phyloP scores from a whole-genome alignment of 2,113 vertebrate species.

The Silurus glanis region DNA sequence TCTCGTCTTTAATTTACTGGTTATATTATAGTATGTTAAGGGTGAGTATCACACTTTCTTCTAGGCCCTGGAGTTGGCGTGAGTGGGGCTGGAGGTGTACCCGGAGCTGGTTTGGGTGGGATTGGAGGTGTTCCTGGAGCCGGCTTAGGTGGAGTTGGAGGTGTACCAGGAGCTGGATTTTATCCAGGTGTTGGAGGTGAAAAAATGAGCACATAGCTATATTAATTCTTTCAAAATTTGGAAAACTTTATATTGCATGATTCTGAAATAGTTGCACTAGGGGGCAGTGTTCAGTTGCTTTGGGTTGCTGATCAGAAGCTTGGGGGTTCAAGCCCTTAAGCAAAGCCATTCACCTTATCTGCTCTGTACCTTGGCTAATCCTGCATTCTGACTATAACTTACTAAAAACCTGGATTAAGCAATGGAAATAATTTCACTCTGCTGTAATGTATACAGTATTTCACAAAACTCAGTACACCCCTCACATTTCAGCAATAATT shows the following conservation, averaged over 20 bases:
- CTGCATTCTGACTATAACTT: neutral
- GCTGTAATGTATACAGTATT: neutral
- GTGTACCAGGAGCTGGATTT: constrained; percentile 50
- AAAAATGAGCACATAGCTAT: neutral
- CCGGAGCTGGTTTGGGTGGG: neutral
- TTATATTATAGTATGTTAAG: neutral
- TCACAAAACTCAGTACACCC: too few relatives aligned
- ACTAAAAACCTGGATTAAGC: neutral
- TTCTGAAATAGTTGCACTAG: neutral
- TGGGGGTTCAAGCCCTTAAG: neutral
- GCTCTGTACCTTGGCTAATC: neutral
- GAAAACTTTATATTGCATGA: neutral
- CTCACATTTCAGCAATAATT: too few relatives aligned
- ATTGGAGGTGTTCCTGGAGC: constrained; percentile 17
- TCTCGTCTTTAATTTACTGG: neutral
- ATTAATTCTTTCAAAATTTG: neutral
- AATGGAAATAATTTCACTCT: neutral
- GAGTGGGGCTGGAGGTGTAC: neutral
- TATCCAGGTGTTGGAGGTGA: constrained; percentile 47
- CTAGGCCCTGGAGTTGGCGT: constrained; percentile 16
- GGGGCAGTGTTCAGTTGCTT: neutral
- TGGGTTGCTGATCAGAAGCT: neutral
- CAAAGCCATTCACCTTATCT: neutral
- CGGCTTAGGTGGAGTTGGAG: constrained; percentile 53
- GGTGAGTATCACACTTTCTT: neutral